Conservation (phyloP, 2,113 vertebrate genomes). For the Electrona antarctica region DNA sequence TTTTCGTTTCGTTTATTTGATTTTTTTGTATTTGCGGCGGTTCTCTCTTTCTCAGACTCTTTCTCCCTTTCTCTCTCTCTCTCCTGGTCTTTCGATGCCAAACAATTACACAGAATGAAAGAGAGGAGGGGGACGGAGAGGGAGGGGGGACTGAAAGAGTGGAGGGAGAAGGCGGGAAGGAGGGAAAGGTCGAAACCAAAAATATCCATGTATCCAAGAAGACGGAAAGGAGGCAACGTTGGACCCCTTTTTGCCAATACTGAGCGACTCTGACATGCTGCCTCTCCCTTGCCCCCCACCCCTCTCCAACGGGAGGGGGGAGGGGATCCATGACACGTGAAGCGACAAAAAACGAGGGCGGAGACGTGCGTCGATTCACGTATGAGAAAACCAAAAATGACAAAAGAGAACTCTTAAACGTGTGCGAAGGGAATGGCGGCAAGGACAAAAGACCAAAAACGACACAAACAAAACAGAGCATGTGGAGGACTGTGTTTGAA, state of each 20-base stretch:
- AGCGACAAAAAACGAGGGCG: conserved; percentile 40
- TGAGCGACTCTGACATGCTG: conserved; percentile 43
- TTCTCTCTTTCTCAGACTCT: conserved; percentile 42
- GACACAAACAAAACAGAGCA: no score
- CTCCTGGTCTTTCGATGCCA: conserved; percentile 81
- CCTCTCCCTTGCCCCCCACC: conserved; percentile 45
- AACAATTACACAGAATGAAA: conserved; percentile 82
- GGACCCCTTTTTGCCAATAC: conserved; percentile 70
- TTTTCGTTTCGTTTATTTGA: not conserved
- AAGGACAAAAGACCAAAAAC: conserved; percentile 52
- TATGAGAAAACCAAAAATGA: conserved; percentile 78
- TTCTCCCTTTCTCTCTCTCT: conserved; percentile 63
- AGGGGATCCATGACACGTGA: conserved; percentile 60
- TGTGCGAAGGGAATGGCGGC: conserved; percentile 64
- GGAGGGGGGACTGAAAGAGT: conserved; percentile 65
- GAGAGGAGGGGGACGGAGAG: conserved; percentile 71
- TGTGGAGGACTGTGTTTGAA: conserved; percentile 54
- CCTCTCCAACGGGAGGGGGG: conserved; percentile 54
- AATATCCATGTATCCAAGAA: conserved; percentile 76
- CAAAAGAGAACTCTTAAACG: conserved; percentile 67
- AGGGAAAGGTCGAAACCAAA: conserved; percentile 79
- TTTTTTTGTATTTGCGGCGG: conserved; percentile 39
- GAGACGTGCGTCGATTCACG: conserved; percentile 57
- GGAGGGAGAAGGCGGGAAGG: conserved; percentile 53
- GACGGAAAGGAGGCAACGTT: conserved; percentile 66